Evolutionary conservation across 1,140 invertebrate genomes (phyloP), one percentile per base, ranked within the genome.

Genomic region (Plutomurus gul): DNA sequence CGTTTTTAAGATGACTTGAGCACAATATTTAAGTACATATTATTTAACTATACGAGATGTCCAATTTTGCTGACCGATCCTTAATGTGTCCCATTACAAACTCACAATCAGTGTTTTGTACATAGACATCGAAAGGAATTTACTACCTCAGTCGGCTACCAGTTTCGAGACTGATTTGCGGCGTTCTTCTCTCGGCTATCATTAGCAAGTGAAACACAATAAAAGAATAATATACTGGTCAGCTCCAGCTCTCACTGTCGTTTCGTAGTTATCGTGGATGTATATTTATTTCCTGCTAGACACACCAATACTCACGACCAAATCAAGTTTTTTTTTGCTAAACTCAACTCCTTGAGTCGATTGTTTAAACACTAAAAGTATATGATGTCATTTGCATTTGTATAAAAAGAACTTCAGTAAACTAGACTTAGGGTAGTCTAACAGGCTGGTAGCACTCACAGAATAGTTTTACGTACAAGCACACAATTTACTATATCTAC

Each of bases 381-480:
- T n/a, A 56, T 60, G 51, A 60, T 60, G 27, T 60, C 20, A 60
- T 60, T 60, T 60, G 25, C 51, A 60, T 60, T 33, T 60, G 51
- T 60, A 10, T 22, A 60, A 3, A 3, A 16, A 56, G 33, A 60
- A 43, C 39, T 43, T n/a, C n/a, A 43, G 11, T 43, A 43, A 43
- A 43, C 39, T 43, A n/a, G 16, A 47, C 13, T 47, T 13, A 51
- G 20, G 18, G 10, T 22, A 51, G n/a, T n/a, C n/a, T n/a, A n/a
- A n/a, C n/a, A n/a, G n/a, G n/a, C n/a, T n/a, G n/a, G n/a, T n/a
- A n/a, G n/a, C n/a, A n/a, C n/a, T n/a, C n/a, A n/a, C n/a, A n/a
- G n/a, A n/a, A n/a, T n/a, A n/a, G 20, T 51, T 11, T 49, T n/a
- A 3, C 13, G 20, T 13, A 6, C 16, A 51, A 18, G 16, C 4